These are phyloP conservation scores for Xylota segnis DNA, from an alignment of 2,888 invertebrate genomes.

Conservation along the genomic window DNA sequence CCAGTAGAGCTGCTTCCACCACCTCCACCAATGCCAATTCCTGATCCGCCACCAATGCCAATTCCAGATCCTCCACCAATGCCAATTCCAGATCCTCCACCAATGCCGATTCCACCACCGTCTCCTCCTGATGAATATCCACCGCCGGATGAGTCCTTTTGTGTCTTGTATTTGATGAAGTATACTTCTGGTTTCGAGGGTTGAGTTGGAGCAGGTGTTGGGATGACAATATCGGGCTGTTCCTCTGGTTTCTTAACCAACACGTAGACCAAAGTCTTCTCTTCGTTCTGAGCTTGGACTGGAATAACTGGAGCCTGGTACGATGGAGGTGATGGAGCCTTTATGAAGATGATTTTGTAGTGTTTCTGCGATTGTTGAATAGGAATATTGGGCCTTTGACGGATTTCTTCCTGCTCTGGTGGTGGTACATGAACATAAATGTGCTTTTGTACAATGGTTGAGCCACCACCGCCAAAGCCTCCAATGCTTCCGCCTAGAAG, in stretches of 20 bases:
- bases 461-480: conserved; percentile 83
- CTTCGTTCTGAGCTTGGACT: conserved; percentile 92
- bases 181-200: conserved; percentile 96
- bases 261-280: conserved; percentile 95
- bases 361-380: conserved; percentile 92
- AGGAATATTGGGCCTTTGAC: conserved; percentile 86
- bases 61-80: conserved; percentile 77
- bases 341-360: conserved; percentile 97
- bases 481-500: conserved; percentile 79
- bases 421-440: conserved; percentile 96
- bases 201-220: conserved; percentile 91
- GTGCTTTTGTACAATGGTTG: conserved; percentile 91
- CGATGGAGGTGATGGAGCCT: conserved; percentile 93
- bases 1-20: conserved; percentile 79
- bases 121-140: conserved; percentile 79
- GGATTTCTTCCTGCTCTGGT: conserved; percentile 92
- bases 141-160: conserved; percentile 81
- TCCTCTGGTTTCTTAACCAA: conserved; percentile 95
- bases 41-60: conserved; percentile 76
- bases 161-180: conserved; percentile 88
- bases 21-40: conserved; percentile 82
- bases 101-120: conserved; percentile 78
- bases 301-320: conserved; percentile 93
- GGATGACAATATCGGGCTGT: conserved; percentile 91
- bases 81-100: conserved; percentile 77